Evolutionary conservation across 2,888 invertebrate species (phyloP).

Genomic region (Lissonota sp.): DNA sequence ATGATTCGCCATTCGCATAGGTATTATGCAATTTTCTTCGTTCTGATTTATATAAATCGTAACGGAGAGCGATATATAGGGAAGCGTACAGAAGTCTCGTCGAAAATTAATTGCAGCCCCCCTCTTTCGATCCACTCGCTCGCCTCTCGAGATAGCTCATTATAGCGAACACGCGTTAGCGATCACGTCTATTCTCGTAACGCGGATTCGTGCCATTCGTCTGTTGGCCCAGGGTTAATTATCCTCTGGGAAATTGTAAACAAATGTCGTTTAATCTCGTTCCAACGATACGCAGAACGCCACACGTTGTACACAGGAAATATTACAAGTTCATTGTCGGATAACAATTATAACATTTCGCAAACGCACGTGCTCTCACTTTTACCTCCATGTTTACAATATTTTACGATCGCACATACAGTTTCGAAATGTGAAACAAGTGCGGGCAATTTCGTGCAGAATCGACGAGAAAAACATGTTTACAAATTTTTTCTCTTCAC

Average conservation of each 20-base stretch:
- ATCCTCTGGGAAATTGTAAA: conserved; percentile 15
- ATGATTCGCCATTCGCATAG: too few species aligned
- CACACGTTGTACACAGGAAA: neutral
- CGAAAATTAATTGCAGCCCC: conserved; percentile 22
- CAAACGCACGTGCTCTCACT: neutral
- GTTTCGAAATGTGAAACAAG: too few species aligned
- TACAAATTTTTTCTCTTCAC: too few species aligned
- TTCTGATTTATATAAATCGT: too few species aligned
- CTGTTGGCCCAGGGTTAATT: neutral
- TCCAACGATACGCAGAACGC: neutral
- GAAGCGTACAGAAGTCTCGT: neutral
- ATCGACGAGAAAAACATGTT: too few species aligned
- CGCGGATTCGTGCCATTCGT: neutral
- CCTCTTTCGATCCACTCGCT: too few species aligned
- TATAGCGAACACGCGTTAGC: conserved; percentile 17
- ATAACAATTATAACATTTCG: neutral
- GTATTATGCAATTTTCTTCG: too few species aligned
- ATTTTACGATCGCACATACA: neutral
- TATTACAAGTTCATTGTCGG: neutral
- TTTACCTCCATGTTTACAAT: neutral
- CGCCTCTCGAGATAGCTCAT: neutral
- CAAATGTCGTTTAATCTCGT: conserved; percentile 8
- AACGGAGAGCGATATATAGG: neutral
- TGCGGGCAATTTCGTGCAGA: too few species aligned
- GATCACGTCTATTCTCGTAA: conserved; percentile 9